Conservation (phyloP, 1,140 invertebrate species). For the Apis dorsata region DNA sequence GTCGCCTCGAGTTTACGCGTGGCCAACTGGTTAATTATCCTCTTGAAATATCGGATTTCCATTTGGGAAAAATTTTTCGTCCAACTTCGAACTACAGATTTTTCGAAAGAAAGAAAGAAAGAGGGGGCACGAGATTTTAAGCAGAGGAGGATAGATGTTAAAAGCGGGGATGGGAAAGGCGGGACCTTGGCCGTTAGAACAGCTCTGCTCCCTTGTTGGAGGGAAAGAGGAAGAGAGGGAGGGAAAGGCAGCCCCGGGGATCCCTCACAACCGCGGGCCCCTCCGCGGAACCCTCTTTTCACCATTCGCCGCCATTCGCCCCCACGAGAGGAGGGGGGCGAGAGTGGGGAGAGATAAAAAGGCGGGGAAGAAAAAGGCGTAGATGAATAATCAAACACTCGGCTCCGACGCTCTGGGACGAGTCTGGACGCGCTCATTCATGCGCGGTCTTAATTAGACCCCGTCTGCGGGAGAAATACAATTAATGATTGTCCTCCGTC, state of each 20-base stretch:
- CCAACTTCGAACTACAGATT: too few species aligned
- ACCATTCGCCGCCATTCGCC: slow-evolving; percentile 42
- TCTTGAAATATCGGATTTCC: slow-evolving; percentile 72
- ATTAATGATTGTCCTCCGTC: slow-evolving; percentile 54
- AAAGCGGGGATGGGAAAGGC: background rate
- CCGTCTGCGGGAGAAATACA: slow-evolving; percentile 45
- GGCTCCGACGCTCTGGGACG: background rate
- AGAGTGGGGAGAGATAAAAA: slow-evolving; percentile 18
- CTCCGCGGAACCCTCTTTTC: slow-evolving; percentile 60
- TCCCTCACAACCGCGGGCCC: background rate
- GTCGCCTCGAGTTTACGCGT: too few species aligned
- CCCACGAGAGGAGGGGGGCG: slow-evolving; percentile 5
- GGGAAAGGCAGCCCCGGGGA: background rate
- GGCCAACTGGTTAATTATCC: too few species aligned
- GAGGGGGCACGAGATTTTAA: too few species aligned
- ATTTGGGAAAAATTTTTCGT: slow-evolving; percentile 53
- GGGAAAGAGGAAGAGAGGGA: background rate
- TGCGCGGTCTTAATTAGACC: slow-evolving; percentile 47
- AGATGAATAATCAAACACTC: slow-evolving; percentile 65
- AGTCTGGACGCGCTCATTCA: slow-evolving; percentile 49
- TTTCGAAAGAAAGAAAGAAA: too few species aligned
- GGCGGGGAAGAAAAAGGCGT: slow-evolving; percentile 36
- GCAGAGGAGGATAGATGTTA: too few species aligned
- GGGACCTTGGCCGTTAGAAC: slow-evolving; percentile 20
- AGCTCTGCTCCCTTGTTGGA: slow-evolving; percentile 64